Base-by-base conservation (phyloP, 2,888 invertebrate genomes). In the Zootermopsis nevadensis region DNA sequence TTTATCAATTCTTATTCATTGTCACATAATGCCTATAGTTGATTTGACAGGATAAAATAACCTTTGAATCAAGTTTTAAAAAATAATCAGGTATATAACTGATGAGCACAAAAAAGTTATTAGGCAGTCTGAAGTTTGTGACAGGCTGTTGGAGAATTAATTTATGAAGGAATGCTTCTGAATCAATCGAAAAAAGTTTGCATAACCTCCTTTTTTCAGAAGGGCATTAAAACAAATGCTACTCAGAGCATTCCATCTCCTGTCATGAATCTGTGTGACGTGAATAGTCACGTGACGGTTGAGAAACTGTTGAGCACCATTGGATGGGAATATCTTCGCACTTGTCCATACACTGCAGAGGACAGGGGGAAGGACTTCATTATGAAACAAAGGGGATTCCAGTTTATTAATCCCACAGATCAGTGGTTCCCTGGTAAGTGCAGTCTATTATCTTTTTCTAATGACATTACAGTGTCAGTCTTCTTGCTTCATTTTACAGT, bases 321-420 rank as follows among this genome's bases (percentile, higher is more conserved):
- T 84, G 96, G 97, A 48, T 93, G 96, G 91, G 95, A 96, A 89
- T 98, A 93, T 89, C 91, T 98, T 84, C 92, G 95, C 80, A 96
- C 96, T 0, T 91, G 92, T 31, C 93, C 95, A 0, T 89, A 94
- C 48, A 91, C 91, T 35, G 87, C 95, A 24, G 92, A 92, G 84
- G 96, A 96, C 88, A 95, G 95, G 35, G 96, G 95, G 0, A 92
- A 93, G 86, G 91, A 92, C 83, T 92, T 93, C 86, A 93, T 95
- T 86, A 92, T 93, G 88, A 92, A 94, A 87, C 96, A 97, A 89
- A 93, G 94, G 86, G 97, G 97, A 77, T 97, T 97, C 89, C 96
- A 97, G 88, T 92, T 94, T 88, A 91, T 97, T 80, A 96, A 97
- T 90, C 97, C 97, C 1, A 95, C 95, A 0, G 95, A 97, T 86